A percentile compares a stretch with the other conserved stretches of the same genome.
Conservation (phyloP, 2,797 vertebrate genomes). For the Hipposideros larvatus region DNA sequence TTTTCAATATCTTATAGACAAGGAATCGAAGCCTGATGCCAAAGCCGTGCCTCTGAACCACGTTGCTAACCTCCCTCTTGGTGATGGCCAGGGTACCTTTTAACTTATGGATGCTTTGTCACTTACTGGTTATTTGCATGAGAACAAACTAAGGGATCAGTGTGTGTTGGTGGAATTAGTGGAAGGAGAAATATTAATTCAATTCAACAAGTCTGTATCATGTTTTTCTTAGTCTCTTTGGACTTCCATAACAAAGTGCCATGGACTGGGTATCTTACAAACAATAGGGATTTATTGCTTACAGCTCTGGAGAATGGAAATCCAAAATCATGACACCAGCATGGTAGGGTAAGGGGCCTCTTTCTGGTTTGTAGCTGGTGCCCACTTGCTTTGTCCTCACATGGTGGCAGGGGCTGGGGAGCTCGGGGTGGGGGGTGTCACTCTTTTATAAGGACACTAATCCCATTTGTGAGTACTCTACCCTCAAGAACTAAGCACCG, state of each 20-base stretch:
- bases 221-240: not conserved
- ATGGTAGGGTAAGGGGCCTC: not conserved
- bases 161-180: not conserved
- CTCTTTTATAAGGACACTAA: not conserved
- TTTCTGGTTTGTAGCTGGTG: not conserved
- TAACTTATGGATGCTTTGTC: not conserved
- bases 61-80: not conserved
- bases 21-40: not conserved
- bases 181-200: not conserved
- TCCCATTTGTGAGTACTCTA: not conserved
- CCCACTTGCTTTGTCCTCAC: constrained; percentile 11
- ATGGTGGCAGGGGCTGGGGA: not conserved
- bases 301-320: not conserved
- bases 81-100: not conserved
- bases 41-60: not conserved
- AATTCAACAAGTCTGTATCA: not conserved
- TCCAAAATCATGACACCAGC: not conserved
- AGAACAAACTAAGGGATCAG: not conserved
- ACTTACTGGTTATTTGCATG: not conserved
- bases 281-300: not conserved
- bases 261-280: not conserved
- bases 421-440: no score
- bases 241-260: not conserved
- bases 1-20: fast-evolving
- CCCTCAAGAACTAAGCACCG: not conserved